Base-by-base conservation (phyloP, 2,888 invertebrate genomes). In the Gortyna flavago region DNA sequence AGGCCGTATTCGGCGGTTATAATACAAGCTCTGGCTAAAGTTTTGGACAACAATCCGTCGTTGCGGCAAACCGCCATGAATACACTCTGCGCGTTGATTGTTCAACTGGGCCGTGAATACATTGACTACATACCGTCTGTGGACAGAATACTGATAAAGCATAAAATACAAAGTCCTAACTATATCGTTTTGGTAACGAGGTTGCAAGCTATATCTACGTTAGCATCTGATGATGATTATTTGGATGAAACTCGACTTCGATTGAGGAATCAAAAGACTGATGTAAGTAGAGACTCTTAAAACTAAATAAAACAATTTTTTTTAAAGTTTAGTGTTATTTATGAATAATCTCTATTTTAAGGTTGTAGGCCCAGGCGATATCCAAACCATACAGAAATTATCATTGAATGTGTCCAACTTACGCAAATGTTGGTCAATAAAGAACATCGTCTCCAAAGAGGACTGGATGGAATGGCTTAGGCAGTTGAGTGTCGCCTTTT, bases 381-480 rank as follows among this genome's bases (percentile, higher is more conserved):
- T 97, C 2, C 97, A 98, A 54, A 97, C 98, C 25, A 98, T 98
- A 72, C 98, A 98, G 90, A 97, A 98, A 91, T 94, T 99, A 66
- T 97, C 98, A 84, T 98, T 99, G 4, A 98, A 98, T 32, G 98
- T 98, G 11, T 97, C 97, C 13, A 98, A 98, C 93, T 96, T 99
- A 57, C 98, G 99, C 88, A 97, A 98, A 92, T 98, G 99, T 8
- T 99, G 99, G 98, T 98, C 98, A 11, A 98, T 98, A 0, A 98
- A 98, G 18, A 97, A 99, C 72, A 97, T 99, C 67, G 98, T 99
- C 0, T 99, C 99, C 2, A 99, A 99, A 94, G 99, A 99, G 85
- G 99, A 99, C 93, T 99, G 99, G 99, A 96, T 99, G 71, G 99
- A 99, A 93, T 99, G 99, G 99, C 94, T 99, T 75, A 97, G 99